Conservation (phyloP, 2,888 invertebrate species). For the Ethmia dodecea region DNA sequence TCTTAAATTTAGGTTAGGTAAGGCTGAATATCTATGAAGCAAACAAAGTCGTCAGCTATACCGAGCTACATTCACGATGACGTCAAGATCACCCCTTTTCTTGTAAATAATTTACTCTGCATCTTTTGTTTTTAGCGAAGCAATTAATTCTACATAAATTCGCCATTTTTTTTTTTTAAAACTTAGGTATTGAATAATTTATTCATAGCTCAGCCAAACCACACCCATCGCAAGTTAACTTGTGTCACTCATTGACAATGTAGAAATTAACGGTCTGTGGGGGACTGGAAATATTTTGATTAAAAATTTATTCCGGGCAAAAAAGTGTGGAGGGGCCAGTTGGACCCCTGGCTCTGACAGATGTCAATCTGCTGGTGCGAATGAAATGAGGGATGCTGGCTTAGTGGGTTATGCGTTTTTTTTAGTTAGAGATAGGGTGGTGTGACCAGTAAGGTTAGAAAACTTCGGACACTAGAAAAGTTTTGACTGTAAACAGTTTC, state of each 20-base stretch:
- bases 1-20: no score
- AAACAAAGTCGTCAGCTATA: no score
- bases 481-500: background rate
- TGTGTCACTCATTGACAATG: constrained; percentile 54
- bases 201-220: constrained; percentile 38
- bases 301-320: constrained; percentile 66
- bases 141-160: no score
- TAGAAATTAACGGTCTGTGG: constrained; percentile 54
- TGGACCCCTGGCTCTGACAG: constrained; percentile 48
- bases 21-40: no score
- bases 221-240: constrained; percentile 56
- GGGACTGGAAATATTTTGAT: constrained; percentile 69
- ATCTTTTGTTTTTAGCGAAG: no score
- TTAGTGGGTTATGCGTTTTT: constrained; percentile 5
- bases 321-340: constrained; percentile 40
- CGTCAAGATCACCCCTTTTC: no score
- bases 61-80: no score
- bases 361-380: constrained; percentile 58
- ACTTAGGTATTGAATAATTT: constrained; percentile 26
- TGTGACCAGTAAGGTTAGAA: background rate
- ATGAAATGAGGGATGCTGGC: constrained; percentile 41
- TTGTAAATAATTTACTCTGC: no score
- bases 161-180: no score
- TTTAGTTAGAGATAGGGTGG: background rate
- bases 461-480: background rate